These are phyloP conservation scores for Drosophila tanythrix DNA, from an alignment of 2,888 invertebrate species.

Conservation along the genomic window DNA sequence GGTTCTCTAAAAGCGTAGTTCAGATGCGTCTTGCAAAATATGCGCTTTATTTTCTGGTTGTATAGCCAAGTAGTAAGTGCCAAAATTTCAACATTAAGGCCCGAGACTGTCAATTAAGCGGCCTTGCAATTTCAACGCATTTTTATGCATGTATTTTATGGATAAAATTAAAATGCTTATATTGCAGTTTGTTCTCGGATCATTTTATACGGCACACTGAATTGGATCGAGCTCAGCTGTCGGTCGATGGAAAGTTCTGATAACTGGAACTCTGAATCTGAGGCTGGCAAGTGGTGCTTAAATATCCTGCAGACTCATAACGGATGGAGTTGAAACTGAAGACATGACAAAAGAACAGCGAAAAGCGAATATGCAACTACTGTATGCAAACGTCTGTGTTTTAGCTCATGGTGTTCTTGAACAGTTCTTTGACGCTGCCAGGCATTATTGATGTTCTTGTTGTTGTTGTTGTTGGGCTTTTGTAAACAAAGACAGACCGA, in stretches of 20 bases:
- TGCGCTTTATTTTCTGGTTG: not conserved
- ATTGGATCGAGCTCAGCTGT: constrained; percentile 7
- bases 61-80: constrained; percentile 10
- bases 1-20: constrained; percentile 16
- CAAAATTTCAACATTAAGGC: constrained; percentile 29
- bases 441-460: constrained; percentile 19
- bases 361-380: constrained; percentile 23
- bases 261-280: constrained; percentile 24
- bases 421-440: constrained; percentile 43
- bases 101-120: constrained; percentile 49
- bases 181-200: constrained; percentile 53
- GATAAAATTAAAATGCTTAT: constrained; percentile 60
- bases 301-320: constrained; percentile 72
- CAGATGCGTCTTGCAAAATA: not conserved
- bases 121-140: constrained; percentile 32
- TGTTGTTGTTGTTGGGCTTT: constrained; percentile 37
- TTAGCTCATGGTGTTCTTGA: constrained; percentile 25
- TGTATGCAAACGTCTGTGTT: constrained; percentile 21
- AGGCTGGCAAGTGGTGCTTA: constrained; percentile 60
- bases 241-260: constrained; percentile 22
- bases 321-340: constrained; percentile 34
- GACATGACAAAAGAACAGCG: constrained; percentile 39
- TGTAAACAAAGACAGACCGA: constrained; percentile 42
- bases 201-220: constrained; percentile 33
- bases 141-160: constrained; percentile 49